Evolutionary conservation across 2,797 vertebrate genomes (phyloP).

Genomic region (Spea hammondii): DNA sequence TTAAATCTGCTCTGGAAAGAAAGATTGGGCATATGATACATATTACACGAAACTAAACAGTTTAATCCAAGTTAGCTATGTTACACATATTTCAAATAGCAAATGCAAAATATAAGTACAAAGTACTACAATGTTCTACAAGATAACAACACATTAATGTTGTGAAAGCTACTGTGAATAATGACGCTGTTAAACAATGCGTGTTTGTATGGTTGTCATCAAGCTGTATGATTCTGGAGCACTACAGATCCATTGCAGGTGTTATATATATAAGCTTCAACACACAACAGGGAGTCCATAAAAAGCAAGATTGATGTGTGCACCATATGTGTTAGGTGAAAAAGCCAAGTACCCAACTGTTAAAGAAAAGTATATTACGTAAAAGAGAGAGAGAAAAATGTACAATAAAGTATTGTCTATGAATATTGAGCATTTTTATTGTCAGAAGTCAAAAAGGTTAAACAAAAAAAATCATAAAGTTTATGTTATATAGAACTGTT

Average conservation of each 20-base stretch:
- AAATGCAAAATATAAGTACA: not conserved
- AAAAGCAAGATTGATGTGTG: conserved; percentile 31
- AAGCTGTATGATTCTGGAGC: conserved; percentile 17
- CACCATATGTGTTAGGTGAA: conserved; percentile 28
- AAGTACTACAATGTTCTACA: not conserved
- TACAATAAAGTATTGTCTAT: not conserved
- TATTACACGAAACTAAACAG: conserved; percentile 17
- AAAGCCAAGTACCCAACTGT: conserved; percentile 13
- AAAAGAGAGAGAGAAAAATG: not conserved
- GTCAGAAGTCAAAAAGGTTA: not conserved
- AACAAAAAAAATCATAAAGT: too few relatives aligned
- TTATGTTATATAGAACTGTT: too few relatives aligned
- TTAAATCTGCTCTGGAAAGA: conserved; percentile 3
- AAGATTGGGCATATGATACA: conserved; percentile 8
- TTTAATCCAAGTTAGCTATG: not conserved
- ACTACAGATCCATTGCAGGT: conserved; percentile 27
- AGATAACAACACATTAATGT: not conserved
- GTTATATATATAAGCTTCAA: conserved; percentile 34
- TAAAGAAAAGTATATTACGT: not conserved
- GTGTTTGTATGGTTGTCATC: conserved; percentile 27
- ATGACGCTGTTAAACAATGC: conserved; percentile 5
- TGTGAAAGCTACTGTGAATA: conserved; percentile 10
- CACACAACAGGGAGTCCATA: conserved; percentile 27
- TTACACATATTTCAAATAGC: conserved; percentile 5
- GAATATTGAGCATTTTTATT: not conserved